Evolutionary conservation across 2,797 vertebrate species (phyloP), one percentile per base, ranked within the genome.

Genomic region (Manis pentadactyla): DNA sequence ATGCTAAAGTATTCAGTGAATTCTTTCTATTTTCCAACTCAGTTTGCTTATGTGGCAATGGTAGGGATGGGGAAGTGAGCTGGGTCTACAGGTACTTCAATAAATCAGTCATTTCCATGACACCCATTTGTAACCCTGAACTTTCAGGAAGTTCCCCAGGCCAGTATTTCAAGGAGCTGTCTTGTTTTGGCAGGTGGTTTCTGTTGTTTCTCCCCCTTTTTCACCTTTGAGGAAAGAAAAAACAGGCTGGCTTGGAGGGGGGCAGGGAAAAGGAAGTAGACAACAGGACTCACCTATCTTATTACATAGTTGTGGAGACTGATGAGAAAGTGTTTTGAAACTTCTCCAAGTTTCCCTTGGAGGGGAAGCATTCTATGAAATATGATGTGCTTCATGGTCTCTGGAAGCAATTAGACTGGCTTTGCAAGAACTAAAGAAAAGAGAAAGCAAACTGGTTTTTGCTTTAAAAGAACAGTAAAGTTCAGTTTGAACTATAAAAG

Each of bases 301-400:
- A 19, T 81, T 92, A 86, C 13, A 10, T 27, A 83, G 5, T 46
- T 73, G 12, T 57, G 46, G 27, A 96, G 85, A 93, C 42, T 42
- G 63, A 63, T 68, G 77, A 83, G 31, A 73, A 94, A 66, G 34
- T 75, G 10, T 68, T 95, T 74, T 63, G 78, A 96, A 96, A 84
- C 29, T 90, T 87, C 51, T 90, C 46, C 61, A 96, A 78, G 25
- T 11, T 74, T 46, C 46, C 46, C 37, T 69, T 64, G 68, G 55
- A 79, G 23, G 74, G 17, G 34, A 92, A 86, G 27, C 18, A 18
- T 71, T 82, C 39, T 81, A 17, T 66, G 71, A 94, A 96, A 37
- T 86, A 49, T 12, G n/a, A 12, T 59, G 29, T 93, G 61, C 84
- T 93, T 96, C 63, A 21, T 34, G 12, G 66, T 77, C 61, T 64